Conservation (phyloP, 2,113 vertebrate genomes). For the Brachyhypopomus occidentalis region DNA sequence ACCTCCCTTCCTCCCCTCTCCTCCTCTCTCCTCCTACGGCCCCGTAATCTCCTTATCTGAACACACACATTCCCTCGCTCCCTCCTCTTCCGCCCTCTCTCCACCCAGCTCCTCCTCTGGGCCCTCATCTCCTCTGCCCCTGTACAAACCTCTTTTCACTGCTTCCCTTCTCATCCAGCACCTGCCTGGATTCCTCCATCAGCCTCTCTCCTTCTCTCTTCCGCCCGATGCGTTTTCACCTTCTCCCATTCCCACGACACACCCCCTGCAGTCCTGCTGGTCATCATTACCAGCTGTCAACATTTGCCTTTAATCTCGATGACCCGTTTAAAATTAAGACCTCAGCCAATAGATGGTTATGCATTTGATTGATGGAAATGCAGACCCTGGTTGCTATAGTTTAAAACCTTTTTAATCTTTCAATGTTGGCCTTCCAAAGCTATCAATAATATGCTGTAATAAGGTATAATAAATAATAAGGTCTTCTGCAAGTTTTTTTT, state of each 20-base stretch:
- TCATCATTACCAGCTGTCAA: background rate
- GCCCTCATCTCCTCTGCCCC: background rate
- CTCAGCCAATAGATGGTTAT: background rate
- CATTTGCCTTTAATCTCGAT: constrained; percentile 1
- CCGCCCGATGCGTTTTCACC: background rate
- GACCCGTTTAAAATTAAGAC: no score
- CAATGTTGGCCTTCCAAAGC: background rate
- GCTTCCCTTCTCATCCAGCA: background rate
- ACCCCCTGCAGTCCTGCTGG: background rate
- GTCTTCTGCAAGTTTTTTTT: background rate
- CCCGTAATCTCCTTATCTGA: constrained; percentile 12
- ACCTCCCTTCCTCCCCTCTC: constrained; percentile 3
- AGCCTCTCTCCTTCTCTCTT: background rate
- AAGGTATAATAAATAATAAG: background rate
- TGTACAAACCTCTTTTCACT: background rate
- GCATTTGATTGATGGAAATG: no score
- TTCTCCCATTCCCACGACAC: background rate
- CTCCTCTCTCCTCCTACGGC: constrained; percentile 1
- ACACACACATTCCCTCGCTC: constrained; percentile 18
- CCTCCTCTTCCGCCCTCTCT: background rate
- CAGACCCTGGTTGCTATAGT: background rate
- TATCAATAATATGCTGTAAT: background rate
- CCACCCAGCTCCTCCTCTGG: background rate
- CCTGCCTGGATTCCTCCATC: background rate
- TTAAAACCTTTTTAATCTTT: background rate